phyloP scores from a whole-genome alignment of 1,140 invertebrate species.

The Hyles euphorbiae region DNA sequence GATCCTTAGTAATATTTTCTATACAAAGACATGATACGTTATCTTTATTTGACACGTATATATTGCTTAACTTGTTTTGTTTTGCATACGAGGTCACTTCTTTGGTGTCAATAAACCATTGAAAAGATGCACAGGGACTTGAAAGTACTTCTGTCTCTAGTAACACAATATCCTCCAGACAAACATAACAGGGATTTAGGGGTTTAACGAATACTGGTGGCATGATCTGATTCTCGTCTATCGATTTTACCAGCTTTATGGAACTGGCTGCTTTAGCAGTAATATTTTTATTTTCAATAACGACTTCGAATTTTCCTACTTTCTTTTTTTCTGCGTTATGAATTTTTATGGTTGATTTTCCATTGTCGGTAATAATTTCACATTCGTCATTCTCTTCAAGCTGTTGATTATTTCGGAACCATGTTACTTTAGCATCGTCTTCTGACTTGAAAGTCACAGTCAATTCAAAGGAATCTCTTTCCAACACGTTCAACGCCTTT shows the following conservation, averaged over 20 bases:
- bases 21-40: conserved; percentile 90
- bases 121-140: conserved; percentile 87
- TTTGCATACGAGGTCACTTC: conserved; percentile 69
- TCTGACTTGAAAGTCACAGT: conserved; percentile 83
- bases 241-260: conserved; percentile 79
- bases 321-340: conserved; percentile 83
- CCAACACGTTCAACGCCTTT: conserved; percentile 51
- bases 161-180: conserved; percentile 85
- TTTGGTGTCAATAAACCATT: conserved; percentile 87
- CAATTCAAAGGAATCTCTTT: conserved; percentile 53
- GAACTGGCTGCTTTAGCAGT: conserved; percentile 87
- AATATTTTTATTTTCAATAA: conserved; percentile 83
- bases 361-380: conserved; percentile 79
- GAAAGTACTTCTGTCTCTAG: conserved; percentile 87
- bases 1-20: conserved; percentile 83
- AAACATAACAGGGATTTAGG: conserved; percentile 82
- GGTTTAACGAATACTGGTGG: conserved; percentile 86
- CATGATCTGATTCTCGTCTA: conserved; percentile 78
- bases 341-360: conserved; percentile 82
- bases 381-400: conserved; percentile 82
- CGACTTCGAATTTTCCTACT: conserved; percentile 90
- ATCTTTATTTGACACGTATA: conserved; percentile 83
- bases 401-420: conserved; percentile 92
- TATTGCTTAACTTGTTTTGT: conserved; percentile 77
- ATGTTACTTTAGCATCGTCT: conserved; percentile 85